Evolutionary conservation across 2,113 vertebrate genomes (phyloP), one percentile per base, ranked within the genome.

Genomic region (Castor canadensis): DNA sequence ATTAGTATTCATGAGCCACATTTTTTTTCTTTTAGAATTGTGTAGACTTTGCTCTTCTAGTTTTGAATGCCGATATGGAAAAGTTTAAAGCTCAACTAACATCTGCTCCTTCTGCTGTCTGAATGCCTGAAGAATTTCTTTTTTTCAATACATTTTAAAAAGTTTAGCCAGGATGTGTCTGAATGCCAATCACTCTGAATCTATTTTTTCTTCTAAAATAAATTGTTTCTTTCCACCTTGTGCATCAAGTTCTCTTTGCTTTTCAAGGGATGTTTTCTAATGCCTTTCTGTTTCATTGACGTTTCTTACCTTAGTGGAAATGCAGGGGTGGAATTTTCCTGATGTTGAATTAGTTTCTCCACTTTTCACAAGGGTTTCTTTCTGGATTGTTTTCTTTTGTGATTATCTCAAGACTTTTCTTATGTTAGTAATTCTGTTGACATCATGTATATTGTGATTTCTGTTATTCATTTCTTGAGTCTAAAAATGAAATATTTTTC

Each of bases 151-250:
- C 6, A 94, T 77, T 77, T 87, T n/a, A 58, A 96, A n/a, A 95
- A 95, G 38, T 32, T 81, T 93, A 80, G 7, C 22, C 79, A 90
- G 66, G 28, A 47, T 92, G 40, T 58, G 56, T 76, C 38, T n/a
- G 43, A 28, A 5, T 87, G 56, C 40, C 92, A 69, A 64, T 97
- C 73, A 80, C 35, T 73, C 16, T 64, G 43, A 52, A 82, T 93
- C 67, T 32, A 54, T 43, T 93, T 94, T 86, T 75, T 64, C 58
- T 83, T 82, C 40, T 82, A 77, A 94, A 94, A 93, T 67, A 91
- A 73, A 79, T 60, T 84, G 43, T 13, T 45, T 43, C 72, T 71
- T 73, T 72, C 11, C 62, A 77, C 66, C 40, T 88, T 82, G 35
- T 35, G 79, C 26, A 83, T 89, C 54, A 72, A 62, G 35, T 89